Evolutionary conservation across 2,888 invertebrate species (phyloP).

Genomic region (Clitarchus hookeri): DNA sequence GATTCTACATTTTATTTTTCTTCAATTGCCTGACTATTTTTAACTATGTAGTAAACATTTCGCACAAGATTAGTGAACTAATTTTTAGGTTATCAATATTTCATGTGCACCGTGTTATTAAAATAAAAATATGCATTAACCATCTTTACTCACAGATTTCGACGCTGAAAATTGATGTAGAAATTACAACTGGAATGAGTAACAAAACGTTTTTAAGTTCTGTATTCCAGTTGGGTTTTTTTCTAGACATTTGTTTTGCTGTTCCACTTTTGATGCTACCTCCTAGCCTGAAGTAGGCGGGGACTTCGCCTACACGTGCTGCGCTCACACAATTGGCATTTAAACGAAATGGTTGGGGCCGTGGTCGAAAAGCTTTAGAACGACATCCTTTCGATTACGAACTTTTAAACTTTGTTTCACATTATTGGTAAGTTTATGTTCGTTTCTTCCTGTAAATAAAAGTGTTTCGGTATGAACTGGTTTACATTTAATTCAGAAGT

Average conservation of each 20-base stretch:
- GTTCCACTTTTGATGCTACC: background rate
- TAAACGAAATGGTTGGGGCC: constrained; percentile 40
- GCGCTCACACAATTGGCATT: constrained; percentile 12
- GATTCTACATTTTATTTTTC: too few species aligned
- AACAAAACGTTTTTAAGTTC: too few species aligned
- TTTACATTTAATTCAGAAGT: background rate
- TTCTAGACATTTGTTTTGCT: background rate
- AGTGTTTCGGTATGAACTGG: background rate
- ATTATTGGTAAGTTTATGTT: background rate
- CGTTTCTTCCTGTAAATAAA: background rate
- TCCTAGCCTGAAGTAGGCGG: background rate
- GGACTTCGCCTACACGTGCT: constrained; percentile 18
- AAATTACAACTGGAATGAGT: too few species aligned
- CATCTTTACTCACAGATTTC: too few species aligned
- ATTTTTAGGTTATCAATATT: too few species aligned
- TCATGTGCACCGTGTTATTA: too few species aligned
- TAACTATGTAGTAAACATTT: too few species aligned
- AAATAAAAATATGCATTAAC: too few species aligned
- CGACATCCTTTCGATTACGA: constrained; percentile 41
- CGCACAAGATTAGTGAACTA: too few species aligned
- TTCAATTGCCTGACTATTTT: too few species aligned
- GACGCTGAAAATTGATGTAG: too few species aligned
- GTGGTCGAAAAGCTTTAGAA: constrained; percentile 40
- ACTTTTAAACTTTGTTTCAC: constrained; percentile 23
- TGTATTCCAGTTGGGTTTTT: too few species aligned